phyloP scores from a whole-genome alignment of 2,113 vertebrate genomes.

The Chinchilla lanigera region DNA sequence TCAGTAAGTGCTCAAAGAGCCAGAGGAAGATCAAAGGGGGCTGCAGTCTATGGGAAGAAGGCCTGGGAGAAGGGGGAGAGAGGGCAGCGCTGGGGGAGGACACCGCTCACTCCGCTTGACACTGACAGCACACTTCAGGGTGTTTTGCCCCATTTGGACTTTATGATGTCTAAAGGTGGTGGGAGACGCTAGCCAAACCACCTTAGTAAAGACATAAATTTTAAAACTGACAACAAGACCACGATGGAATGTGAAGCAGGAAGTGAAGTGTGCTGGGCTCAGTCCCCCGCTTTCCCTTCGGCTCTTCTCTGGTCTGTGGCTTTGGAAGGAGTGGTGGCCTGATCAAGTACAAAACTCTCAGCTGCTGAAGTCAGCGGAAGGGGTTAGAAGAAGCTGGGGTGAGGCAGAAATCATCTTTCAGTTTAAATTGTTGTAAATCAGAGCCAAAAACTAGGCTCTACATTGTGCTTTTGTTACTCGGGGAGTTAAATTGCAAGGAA shows the following conservation, averaged over 20 bases:
- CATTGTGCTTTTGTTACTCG: constrained; percentile 85
- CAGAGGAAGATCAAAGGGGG: constrained; percentile 47
- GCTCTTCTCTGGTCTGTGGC: neutral
- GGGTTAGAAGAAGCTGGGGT: constrained; percentile 69
- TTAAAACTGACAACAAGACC: neutral
- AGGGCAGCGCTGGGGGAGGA: fast-evolving
- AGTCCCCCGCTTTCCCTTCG: neutral
- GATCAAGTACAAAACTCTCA: constrained; percentile 64
- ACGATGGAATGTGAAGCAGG: neutral
- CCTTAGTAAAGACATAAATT: neutral
- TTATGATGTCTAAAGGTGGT: neutral
- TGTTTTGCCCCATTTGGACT: neutral
- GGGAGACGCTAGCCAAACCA: neutral
- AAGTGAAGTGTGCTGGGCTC: neutral
- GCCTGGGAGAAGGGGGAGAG: too few relatives aligned
- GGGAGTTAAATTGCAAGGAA: constrained; percentile 88
- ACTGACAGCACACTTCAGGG: neutral
- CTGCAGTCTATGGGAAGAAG: neutral
- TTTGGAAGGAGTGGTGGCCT: neutral
- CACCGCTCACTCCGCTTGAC: neutral
- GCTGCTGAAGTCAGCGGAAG: constrained; percentile 85
- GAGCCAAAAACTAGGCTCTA: constrained; percentile 82
- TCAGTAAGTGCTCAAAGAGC: constrained; percentile 41
- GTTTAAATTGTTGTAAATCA: constrained; percentile 86
- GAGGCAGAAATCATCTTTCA: constrained; percentile 80